Evolutionary conservation across 1,140 invertebrate genomes (phyloP).

Genomic region (Oscheius sp.): DNA sequence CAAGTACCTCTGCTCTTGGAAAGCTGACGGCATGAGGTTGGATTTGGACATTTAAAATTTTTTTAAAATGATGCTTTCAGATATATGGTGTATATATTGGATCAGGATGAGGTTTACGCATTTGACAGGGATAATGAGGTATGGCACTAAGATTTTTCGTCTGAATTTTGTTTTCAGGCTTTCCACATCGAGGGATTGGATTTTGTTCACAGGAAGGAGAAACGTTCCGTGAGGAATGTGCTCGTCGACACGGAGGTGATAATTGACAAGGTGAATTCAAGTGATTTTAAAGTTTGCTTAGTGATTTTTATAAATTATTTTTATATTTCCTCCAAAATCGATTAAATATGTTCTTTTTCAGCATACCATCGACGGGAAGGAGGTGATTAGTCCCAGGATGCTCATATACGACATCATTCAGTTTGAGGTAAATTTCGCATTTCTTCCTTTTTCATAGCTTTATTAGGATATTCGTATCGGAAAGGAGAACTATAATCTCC

Average conservation of each 20-base stretch:
- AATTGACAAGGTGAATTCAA: constrained; percentile 72
- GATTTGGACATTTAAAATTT: constrained; percentile 33
- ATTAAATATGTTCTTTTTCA: background rate
- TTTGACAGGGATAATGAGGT: constrained; percentile 90
- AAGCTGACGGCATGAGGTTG: constrained; percentile 90
- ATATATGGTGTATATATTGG: constrained; percentile 89
- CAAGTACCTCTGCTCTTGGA: constrained; percentile 95
- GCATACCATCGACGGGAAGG: constrained; percentile 62
- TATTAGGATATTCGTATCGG: no score
- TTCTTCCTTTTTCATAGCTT: no score
- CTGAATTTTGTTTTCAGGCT: constrained; percentile 70
- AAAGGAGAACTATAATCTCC: background rate
- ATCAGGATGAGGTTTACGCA: constrained; percentile 81
- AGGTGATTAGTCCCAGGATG: constrained; percentile 74
- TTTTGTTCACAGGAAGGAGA: constrained; percentile 67
- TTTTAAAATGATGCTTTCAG: constrained; percentile 63
- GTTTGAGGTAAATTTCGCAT: constrained; percentile 62
- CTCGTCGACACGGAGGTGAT: constrained; percentile 94
- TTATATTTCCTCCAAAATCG: background rate
- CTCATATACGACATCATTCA: constrained; percentile 91
- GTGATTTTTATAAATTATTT: background rate
- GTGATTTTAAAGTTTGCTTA: no score
- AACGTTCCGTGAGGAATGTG: constrained; percentile 67
- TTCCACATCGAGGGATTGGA: constrained; percentile 5
- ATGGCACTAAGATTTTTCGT: no score